phyloP scores from a whole-genome alignment of 2,113 vertebrate genomes.

The Cryptotis parvus region DNA sequence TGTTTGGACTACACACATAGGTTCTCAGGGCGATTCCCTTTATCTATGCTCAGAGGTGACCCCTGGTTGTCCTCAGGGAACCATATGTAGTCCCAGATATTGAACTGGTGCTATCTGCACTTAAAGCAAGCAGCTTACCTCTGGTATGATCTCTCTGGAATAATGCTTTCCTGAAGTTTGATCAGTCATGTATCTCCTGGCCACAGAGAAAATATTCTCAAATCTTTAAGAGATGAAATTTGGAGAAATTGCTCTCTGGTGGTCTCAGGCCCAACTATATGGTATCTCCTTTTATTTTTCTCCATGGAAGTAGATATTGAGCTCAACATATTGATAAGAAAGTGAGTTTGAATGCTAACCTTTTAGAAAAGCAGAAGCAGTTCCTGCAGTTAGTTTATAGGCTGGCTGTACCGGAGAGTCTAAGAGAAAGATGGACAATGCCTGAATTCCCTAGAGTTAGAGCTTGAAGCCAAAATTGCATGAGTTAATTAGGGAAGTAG shows the following conservation, averaged over 20 bases:
- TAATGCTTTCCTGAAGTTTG: not conserved
- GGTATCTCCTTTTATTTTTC: not conserved
- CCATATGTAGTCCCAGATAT: no score
- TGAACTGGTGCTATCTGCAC: no score
- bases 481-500: not conserved
- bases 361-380: not conserved
- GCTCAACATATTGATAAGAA: not conserved
- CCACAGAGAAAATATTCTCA: not conserved
- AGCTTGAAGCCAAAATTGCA: not conserved
- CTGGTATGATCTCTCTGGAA: no score
- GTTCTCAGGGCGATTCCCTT: no score
- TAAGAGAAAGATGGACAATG: not conserved
- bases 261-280: not conserved
- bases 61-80: no score
- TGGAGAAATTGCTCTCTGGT: not conserved
- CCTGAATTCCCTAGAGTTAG: conserved; percentile 21
- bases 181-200: not conserved
- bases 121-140: no score
- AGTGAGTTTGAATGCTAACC: not conserved
- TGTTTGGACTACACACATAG: no score
- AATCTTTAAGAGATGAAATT: not conserved
- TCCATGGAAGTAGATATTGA: not conserved
- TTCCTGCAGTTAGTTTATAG: not conserved
- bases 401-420: not conserved
- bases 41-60: no score